Evolutionary conservation across 1,140 invertebrate species (phyloP).

Genomic region (Druon quercuslanigerum): DNA sequence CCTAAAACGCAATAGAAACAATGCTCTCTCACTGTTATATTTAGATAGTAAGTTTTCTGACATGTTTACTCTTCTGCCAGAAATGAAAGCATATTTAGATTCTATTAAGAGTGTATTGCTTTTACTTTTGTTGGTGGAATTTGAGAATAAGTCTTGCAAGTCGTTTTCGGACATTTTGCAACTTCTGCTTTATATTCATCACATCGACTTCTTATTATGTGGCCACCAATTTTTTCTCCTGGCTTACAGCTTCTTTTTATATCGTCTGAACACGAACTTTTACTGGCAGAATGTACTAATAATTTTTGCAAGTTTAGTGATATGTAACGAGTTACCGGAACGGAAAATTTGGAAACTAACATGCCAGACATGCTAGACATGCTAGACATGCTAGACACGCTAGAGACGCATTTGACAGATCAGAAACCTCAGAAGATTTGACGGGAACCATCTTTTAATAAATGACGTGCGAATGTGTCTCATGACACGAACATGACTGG

Average conservation of each 20-base stretch:
- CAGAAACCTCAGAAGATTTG: constrained; percentile 59
- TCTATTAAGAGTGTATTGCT: neutral
- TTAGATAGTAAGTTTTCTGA: constrained; percentile 31
- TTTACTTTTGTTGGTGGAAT: constrained; percentile 27
- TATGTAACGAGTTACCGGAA: constrained; percentile 33
- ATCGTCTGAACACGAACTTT: neutral
- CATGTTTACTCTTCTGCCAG: neutral
- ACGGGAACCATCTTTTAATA: constrained; percentile 15
- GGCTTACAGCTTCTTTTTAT: neutral
- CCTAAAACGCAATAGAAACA: constrained; percentile 14
- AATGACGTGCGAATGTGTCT: constrained; percentile 16
- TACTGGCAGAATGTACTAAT: neutral
- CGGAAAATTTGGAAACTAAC: constrained; percentile 49
- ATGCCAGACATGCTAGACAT: constrained; percentile 40
- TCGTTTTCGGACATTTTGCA: constrained; percentile 39
- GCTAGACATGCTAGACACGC: constrained; percentile 38
- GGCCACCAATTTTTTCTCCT: neutral
- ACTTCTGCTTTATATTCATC: constrained; percentile 15
- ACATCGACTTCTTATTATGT: constrained; percentile 26
- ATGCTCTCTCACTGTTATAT: constrained; percentile 7
- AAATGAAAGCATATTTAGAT: constrained; percentile 19
- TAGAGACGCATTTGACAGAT: constrained; percentile 56
- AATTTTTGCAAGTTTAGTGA: constrained; percentile 3
- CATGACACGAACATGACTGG: constrained; percentile 15
- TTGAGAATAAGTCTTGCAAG: neutral